Percentiles rank a stretch among this genome's conserved stretches.
phyloP scores from a whole-genome alignment of 2,797 vertebrate species.

The Trematomus bernacchii region DNA sequence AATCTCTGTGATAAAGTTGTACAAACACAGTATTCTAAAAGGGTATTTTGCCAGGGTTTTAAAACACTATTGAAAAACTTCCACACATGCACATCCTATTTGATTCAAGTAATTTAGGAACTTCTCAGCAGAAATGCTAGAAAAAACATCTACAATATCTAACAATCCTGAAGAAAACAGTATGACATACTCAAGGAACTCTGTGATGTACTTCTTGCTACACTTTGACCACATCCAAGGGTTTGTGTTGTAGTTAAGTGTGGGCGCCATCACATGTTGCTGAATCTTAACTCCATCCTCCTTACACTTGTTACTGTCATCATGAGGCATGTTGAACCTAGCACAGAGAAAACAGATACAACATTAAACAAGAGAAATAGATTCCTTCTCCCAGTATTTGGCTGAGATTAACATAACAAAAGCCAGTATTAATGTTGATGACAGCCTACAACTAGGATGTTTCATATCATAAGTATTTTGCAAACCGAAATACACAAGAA shows the following conservation, averaged over 20 bases:
- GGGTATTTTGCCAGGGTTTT: background rate
- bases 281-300: constrained; percentile 96
- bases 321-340: constrained; percentile 99
- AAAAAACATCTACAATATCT: constrained; percentile 21
- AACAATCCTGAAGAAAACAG: constrained; percentile 39
- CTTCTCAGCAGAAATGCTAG: background rate
- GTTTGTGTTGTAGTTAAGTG: constrained; percentile 97
- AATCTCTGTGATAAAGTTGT: background rate
- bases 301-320: constrained; percentile 97
- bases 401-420: background rate
- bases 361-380: background rate
- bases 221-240: constrained; percentile 99
- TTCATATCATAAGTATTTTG: constrained; percentile 14
- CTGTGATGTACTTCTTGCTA: constrained; percentile 98
- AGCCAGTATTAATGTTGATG: background rate
- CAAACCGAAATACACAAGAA: constrained; percentile 8
- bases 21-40: constrained; percentile 5
- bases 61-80: background rate
- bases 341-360: constrained; percentile 6
- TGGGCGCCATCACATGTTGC: constrained; percentile 98
- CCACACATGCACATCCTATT: background rate
- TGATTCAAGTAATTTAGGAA: background rate
- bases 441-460: background rate
- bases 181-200: constrained; percentile 96
- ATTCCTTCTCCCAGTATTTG: background rate